Percentiles rank a stretch among this genome's conserved stretches.
Conservation (phyloP, 64 coral and sea anemone genomes). For the Acropora tenuis region DNA sequence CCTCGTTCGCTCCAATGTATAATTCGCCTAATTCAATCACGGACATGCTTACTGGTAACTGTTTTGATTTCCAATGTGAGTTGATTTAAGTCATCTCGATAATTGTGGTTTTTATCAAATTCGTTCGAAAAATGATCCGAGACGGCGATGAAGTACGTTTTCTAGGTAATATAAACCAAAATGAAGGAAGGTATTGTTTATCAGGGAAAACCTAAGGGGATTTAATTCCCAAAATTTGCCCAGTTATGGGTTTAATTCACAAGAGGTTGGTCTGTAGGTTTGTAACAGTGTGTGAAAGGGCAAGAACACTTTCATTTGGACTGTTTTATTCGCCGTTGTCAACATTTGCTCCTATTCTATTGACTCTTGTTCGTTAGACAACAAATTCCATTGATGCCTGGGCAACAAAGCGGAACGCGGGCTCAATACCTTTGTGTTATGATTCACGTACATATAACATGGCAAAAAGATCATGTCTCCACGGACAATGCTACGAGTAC, state of each 20-base stretch:
- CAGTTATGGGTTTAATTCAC: too few relatives aligned
- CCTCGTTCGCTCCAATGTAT: neutral
- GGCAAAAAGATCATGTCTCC: too few relatives aligned
- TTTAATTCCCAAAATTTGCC: too few relatives aligned
- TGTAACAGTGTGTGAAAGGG: too few relatives aligned
- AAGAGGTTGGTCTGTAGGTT: too few relatives aligned
- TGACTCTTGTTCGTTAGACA: neutral
- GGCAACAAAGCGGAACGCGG: constrained; percentile 33
- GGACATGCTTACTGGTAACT: neutral
- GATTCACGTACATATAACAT: too few relatives aligned
- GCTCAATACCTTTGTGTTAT: constrained; percentile 16
- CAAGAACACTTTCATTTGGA: too few relatives aligned
- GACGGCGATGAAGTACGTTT: neutral
- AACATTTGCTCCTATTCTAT: neutral
- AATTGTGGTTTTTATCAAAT: neutral
- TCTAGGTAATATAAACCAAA: too few relatives aligned
- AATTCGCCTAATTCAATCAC: neutral
- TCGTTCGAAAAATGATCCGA: neutral
- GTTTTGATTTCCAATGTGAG: neutral
- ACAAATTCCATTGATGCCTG: constrained; percentile 35
- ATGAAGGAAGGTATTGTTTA: too few relatives aligned
- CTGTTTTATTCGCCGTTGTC: too few relatives aligned
- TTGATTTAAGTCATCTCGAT: neutral
- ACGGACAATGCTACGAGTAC: too few relatives aligned
- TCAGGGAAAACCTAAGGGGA: too few relatives aligned